Evolutionary conservation across 1,140 invertebrate species (phyloP), one percentile per base, ranked within the genome.

Genomic region (Anastrepha ludens): DNA sequence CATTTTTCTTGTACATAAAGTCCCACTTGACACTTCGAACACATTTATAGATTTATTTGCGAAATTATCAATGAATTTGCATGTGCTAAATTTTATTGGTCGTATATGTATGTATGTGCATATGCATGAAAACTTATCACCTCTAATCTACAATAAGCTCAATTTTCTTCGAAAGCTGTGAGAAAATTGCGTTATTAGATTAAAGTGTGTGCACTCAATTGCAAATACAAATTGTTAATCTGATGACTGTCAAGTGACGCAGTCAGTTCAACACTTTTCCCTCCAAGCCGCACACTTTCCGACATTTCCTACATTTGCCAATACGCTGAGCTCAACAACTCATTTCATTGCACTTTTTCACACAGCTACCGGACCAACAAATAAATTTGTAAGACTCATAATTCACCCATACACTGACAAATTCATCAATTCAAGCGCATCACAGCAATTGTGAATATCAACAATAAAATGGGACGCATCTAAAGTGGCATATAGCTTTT

Each of bases 201-300:
- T 81, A 81, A 55, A 58, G 55, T 81, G 74, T 81, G 47, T 29
- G 74, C 41, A 55, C 47, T 81, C 74, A 81, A 81, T 81, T 81
- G 47, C 39, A 41, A 74, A 15, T 81, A 81, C 47, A 81, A 81
- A 81, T 81, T 58, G 74, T 81, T 81, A 81, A 58, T 81, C n/a
- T 3, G 50, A 50, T 81, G 64, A 67, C 64, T 67, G 64, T 67
- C 64, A 29, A 29, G n/a, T 81, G 64, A n/a, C 4, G 70, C 5
- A 41, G 44, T 47, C 70, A 44, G 8, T 44, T 50, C 44, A 47
- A 44, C 74, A 81, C 17, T 9, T 55, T 5, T 7, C 9, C 15
- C 17, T 8, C 4, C 74, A 81, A 81, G 47, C n/a, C 17, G 50
- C 74, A 81, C 74, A 81, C 44, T 81, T 55, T 50, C 20, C 17